Base-by-base conservation (phyloP, 2,797 vertebrate species). In the Hippocampus kuda region DNA sequence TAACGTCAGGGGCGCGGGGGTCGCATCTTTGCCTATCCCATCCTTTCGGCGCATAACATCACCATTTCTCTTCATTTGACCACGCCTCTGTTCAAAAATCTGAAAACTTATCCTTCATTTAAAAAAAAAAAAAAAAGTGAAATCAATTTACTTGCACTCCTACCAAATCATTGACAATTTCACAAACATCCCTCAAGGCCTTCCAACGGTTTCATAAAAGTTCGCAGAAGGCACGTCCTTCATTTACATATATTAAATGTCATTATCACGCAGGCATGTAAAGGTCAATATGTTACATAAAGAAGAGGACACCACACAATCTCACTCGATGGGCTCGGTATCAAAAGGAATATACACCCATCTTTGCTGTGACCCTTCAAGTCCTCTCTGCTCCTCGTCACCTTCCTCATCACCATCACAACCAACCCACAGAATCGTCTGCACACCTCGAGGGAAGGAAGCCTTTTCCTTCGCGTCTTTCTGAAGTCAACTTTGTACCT, bases 141-240 rank as follows among this genome's bases (percentile, higher is more conserved):
- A 10, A 62, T 62, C 34, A 22, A 11, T 62, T 38, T 61, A 4
- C 2, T 62, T 78, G 67, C 53, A 68, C 57, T 63, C 65, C 79
- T 73, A 53, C 4, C 46, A 20, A 51, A 10, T 24, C 22, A 54
- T 54, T 54, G 9, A n/a, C 51, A 86, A 74, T 73, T 75, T 86
- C 72, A 81, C 76, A 72, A 77, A 75, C 51, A 84, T 80, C 77
- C 77, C 78, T 85, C 72, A 83, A 80, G 76, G 51, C 41, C 38
- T 61, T 34, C 59, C 27, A 34, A 59, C 26, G 16, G 24, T 60
- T 60, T 30, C 26, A 61, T 9, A 20, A 61, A 61, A 61, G 59
- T 61, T 61, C 15, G 11, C 22, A 68, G 77, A 78, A 76, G 12
- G 16, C 73, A 41, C 38, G 44, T 84, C 80, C 84, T 87, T 87